These are phyloP conservation scores for Zoanthus solanderi DNA, from an alignment of 92 coral and sea anemone genomes.

Conservation along the genomic window DNA sequence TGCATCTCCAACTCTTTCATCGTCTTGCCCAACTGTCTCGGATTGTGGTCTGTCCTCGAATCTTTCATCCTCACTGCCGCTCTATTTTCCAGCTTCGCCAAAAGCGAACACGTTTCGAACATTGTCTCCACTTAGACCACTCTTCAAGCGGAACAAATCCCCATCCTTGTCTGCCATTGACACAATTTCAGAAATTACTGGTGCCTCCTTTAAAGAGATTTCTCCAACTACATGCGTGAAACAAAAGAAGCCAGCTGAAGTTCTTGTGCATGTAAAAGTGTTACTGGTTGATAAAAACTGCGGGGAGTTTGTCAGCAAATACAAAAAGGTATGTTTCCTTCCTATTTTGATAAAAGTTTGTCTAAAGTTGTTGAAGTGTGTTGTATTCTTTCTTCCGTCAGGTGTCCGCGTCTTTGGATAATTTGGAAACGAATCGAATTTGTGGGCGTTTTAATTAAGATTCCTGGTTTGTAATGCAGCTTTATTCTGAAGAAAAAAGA, in stretches of 20 bases:
- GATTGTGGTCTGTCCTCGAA: constrained; percentile 74
- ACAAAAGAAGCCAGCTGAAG: constrained; percentile 61
- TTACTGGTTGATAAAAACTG: constrained; percentile 80
- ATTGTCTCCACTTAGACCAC: constrained; percentile 91
- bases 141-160: constrained; percentile 73
- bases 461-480: too few relatives aligned
- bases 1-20: constrained; percentile 71
- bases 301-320: constrained; percentile 75
- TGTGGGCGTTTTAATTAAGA: too few relatives aligned
- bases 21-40: constrained; percentile 95
- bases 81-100: constrained; percentile 75
- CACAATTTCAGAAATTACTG: constrained; percentile 56
- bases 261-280: constrained; percentile 74
- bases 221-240: constrained; percentile 35
- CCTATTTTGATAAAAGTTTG: not conserved
- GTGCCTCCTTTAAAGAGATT: constrained; percentile 29
- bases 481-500: too few relatives aligned
- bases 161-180: constrained; percentile 71
- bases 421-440: too few relatives aligned
- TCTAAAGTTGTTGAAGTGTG: too few relatives aligned
- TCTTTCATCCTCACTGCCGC: constrained; percentile 89
- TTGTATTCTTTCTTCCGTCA: too few relatives aligned
- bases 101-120: constrained; percentile 69
- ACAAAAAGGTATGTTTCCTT: constrained; percentile 73
- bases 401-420: too few relatives aligned